Evolutionary conservation across 2,113 vertebrate genomes (phyloP), one percentile per base, ranked within the genome.

Genomic region (Bothrops jararaca): DNA sequence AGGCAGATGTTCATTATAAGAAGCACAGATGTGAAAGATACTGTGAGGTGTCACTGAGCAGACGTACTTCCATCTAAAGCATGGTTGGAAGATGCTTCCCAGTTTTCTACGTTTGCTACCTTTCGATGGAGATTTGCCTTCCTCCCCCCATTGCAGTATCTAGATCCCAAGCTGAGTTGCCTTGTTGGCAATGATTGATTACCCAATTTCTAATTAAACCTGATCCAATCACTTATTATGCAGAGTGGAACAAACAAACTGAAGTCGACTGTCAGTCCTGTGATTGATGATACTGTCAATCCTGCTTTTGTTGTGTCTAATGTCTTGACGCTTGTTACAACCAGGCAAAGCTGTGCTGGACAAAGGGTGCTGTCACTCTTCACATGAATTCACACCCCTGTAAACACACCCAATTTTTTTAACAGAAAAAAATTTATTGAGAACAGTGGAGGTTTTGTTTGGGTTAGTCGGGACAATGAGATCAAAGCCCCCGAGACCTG

Each of bases 141-240:
- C 96, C 91, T 94, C 96, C 97, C 91, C 93, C 91, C 93, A 95
- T 97, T 93, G 94, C 96, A 94, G 93, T 95, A 97, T 97, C 97
- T 95, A 96, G 96, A 97, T 96, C 98, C 97, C 97, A 97, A 97
- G 98, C 98, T 97, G 97, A 97, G 98, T 98, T 97, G 98, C 98
- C 99, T 99, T 95, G 98, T 99, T 99, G 99, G 99, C 99, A 99
- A 99, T 99, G 99, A 99, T 99, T 99, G 99, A 99, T 99, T 98
- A 99, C 99, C 98, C 98, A 99, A 99, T 99, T 99, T 99, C 99
- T 99, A 99, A 99, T 99, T 99, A 99, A 99, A 99, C 98, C 98
- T 98, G 99, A 99, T 99, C 98, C 98, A 98, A 99, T 99, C 99
- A 98, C 99, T 99, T 99, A 99, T 99, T 99, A 99, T 99, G 99